These are phyloP conservation scores for mouse (Mus musculus) DNA, from an alignment of 2,113 vertebrate genomes.

Conservation along the genomic window GRCm39 chrX:18574001-18574500, in stretches of 20 bases:
- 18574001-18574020: too few species aligned
- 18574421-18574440: neutral
- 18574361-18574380: neutral
- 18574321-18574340: neutral
- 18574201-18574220: neutral
- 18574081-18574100: neutral
- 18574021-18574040: neutral
- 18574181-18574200: neutral
- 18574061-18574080: neutral
- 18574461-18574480: neutral
- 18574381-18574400: neutral
- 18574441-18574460: neutral
- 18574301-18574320: neutral
- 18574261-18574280: neutral
- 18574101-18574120: neutral
- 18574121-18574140: neutral
- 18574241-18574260: neutral
- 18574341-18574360: neutral
- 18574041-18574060: slow-evolving; percentile 14
- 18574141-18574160: neutral
- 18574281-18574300: neutral
- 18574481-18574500: neutral
- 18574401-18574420: neutral
- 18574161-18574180: neutral
- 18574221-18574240: neutral